Evolutionary conservation across 2,888 invertebrate species (phyloP).

Genomic region (Stenchaetothrips biformis): DNA sequence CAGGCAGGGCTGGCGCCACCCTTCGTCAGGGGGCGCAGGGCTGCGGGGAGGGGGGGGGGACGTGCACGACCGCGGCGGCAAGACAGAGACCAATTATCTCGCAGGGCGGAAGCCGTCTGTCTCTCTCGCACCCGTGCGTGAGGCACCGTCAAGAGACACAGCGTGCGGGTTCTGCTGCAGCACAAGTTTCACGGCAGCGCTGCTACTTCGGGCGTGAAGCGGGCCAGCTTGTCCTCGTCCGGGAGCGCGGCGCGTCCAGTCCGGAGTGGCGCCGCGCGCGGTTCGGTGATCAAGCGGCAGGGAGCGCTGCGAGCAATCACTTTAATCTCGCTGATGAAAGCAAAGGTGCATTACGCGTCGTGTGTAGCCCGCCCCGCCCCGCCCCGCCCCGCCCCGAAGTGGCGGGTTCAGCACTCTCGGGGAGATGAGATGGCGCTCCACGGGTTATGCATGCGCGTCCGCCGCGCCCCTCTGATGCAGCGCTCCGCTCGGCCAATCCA

Average conservation of each 20-base stretch:
- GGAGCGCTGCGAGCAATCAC: neutral
- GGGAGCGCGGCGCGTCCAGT: neutral
- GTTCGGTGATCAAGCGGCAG: neutral
- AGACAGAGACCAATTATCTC: conserved; percentile 24
- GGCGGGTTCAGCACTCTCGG: no score
- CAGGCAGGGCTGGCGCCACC: neutral
- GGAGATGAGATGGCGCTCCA: no score
- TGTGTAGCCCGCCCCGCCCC: no score
- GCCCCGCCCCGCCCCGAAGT: no score
- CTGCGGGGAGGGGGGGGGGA: neutral
- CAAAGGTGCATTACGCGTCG: conserved; percentile 3
- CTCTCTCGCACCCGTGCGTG: neutral
- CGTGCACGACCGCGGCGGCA: neutral
- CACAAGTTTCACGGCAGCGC: no score
- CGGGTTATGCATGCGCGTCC: no score
- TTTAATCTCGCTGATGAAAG: conserved; percentile 20
- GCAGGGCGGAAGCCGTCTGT: neutral
- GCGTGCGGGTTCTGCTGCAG: neutral
- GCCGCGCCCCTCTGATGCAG: no score
- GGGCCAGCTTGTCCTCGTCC: no score
- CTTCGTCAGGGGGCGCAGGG: neutral
- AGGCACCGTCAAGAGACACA: neutral
- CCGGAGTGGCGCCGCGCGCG: neutral
- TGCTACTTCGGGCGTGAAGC: no score
- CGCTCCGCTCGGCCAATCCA: no score